These are phyloP conservation scores for Lordiphosa collinella DNA, from an alignment of 1,140 invertebrate genomes.

Conservation along the genomic window DNA sequence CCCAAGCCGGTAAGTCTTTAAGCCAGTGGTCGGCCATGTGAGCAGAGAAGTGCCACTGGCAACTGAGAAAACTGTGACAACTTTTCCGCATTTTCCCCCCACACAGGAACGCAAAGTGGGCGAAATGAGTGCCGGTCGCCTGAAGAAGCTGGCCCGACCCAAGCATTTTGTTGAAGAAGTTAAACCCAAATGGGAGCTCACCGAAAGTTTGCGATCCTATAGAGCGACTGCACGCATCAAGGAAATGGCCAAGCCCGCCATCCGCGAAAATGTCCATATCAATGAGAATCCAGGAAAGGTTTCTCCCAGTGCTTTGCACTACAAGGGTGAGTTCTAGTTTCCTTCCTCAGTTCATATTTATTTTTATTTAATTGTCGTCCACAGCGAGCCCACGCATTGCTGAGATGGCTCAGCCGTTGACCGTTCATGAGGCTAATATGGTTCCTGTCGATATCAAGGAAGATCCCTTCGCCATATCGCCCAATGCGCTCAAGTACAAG, in stretches of 20 bases:
- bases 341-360: too few relatives aligned
- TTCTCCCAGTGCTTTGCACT: slow-evolving; percentile 39
- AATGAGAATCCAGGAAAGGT: slow-evolving; percentile 46
- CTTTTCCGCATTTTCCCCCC: too few relatives aligned
- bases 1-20: slow-evolving; percentile 39
- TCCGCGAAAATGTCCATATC: slow-evolving; percentile 45
- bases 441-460: slow-evolving; percentile 53
- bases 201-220: slow-evolving; percentile 35
- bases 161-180: slow-evolving; percentile 23
- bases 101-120: slow-evolving; percentile 29
- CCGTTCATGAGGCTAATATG: slow-evolving; percentile 43
- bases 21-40: too few relatives aligned
- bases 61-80: too few relatives aligned
- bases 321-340: slow-evolving; percentile 48
- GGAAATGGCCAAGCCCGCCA: slow-evolving; percentile 26
- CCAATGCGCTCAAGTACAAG: slow-evolving; percentile 79
- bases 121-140: slow-evolving; percentile 14
- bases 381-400: slow-evolving; percentile 59
- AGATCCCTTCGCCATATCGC: slow-evolving; percentile 64
- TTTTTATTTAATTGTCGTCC: background rate
- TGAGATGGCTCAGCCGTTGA: slow-evolving; percentile 58
- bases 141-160: slow-evolving; percentile 46
- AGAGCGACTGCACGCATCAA: slow-evolving; percentile 49
- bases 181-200: slow-evolving; percentile 54
- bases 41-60: background rate